Conservation (phyloP, 1,140 invertebrate species). For the Drosophila orena region DNA sequence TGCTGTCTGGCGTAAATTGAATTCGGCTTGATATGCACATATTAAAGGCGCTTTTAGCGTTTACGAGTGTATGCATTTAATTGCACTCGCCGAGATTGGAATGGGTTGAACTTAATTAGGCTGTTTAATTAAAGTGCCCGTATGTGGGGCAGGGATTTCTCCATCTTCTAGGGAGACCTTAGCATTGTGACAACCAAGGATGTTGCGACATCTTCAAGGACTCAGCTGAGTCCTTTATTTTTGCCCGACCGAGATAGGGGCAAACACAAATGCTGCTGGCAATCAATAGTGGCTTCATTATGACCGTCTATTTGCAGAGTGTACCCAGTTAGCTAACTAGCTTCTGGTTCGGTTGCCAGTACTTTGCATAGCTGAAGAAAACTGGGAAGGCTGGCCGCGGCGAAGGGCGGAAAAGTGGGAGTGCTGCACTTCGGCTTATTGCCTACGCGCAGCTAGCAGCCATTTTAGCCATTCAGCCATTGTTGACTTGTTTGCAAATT, state of each 20-base stretch:
- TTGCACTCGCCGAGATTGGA: constrained; percentile 12
- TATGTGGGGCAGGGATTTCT: constrained; percentile 4
- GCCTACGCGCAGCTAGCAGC: constrained; percentile 55
- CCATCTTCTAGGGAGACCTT: not conserved
- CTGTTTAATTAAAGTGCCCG: constrained; percentile 18
- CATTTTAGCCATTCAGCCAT: constrained; percentile 59
- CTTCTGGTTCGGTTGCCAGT: constrained; percentile 17
- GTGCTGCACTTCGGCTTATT: constrained; percentile 77
- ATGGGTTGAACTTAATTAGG: constrained; percentile 19
- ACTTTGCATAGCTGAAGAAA: constrained; percentile 28
- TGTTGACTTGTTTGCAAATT: constrained; percentile 82
- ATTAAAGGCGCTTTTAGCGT: constrained; percentile 8
- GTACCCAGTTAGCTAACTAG: constrained; percentile 39
- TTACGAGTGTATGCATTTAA: constrained; percentile 16
- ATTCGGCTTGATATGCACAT: constrained; percentile 23
- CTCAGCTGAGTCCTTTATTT: constrained; percentile 8
- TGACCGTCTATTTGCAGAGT: constrained; percentile 28
- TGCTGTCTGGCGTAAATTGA: constrained; percentile 5
- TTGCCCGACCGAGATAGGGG: constrained; percentile 14
- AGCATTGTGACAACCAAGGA: constrained; percentile 13
- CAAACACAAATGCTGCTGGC: constrained; percentile 21
- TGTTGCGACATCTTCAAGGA: constrained; percentile 7
- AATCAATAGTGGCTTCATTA: constrained; percentile 62
- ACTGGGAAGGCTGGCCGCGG: no score
- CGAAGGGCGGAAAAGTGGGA: not conserved